Evolutionary conservation across 2,888 invertebrate genomes (phyloP), one percentile per base, ranked within the genome.

Genomic region (Ptilodon capucinus): DNA sequence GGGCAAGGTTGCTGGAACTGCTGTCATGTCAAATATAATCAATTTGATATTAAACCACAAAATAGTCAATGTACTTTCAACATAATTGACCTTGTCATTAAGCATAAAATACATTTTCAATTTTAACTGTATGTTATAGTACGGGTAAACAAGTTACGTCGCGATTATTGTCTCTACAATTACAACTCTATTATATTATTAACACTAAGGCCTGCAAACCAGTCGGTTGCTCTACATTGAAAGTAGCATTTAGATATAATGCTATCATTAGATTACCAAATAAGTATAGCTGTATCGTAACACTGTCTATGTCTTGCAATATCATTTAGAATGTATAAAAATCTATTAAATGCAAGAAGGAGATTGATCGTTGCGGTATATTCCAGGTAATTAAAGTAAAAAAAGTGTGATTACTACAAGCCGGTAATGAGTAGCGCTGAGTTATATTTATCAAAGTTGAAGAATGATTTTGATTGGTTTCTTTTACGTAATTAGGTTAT

Each of bases 1-100:
- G 72, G 70, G 71, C 89, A 86, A 89, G 89, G 89, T 82, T 83
- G 78, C 74, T 86, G 87, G 88, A 87, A 77, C 60, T 52, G 44
- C 52, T 19, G 42, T 14, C 46, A 44, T 59, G 53, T 57, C 58
- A 53, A 40, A 52, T 45, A 44, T 42, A 45, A 51, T 60, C 28
- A 30, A 25, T 46, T 23, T 40, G 32, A 42, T 46, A 19, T 8
- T 32, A 52, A 49, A 54, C 54, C 41, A 14, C n/a, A 44, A 50
- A 38, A 18, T 52, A n/a, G 42, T 41, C 44, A 48, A 38, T 56
- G n/a, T 48, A 16, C 16, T 40, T 25, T 25, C 19, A 19, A 38
- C 38, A 18, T 38, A 19, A 38, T 4, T 38, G 38, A 38, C 38
- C 38, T 38, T 38, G 19, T 6, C 17, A 4, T 17, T 4, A 35